A percentile compares a stretch with the other conserved stretches of the same genome.
Evolutionary conservation across 1,140 invertebrate species (phyloP).

Genomic region (Caenorhabditis elegans): DNA sequence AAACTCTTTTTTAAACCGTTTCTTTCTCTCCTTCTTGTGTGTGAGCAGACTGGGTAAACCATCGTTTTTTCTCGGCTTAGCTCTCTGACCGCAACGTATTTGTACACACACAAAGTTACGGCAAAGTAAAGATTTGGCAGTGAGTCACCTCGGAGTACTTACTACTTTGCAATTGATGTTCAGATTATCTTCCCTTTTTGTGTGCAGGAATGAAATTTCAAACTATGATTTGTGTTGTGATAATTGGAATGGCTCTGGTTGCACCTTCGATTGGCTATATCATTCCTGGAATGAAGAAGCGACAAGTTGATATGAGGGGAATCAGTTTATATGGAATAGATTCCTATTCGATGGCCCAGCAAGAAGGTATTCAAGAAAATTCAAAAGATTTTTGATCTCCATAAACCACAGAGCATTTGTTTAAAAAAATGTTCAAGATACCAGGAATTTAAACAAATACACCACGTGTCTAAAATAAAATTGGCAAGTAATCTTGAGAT

Average conservation of each 20-base stretch:
- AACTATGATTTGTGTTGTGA: no score
- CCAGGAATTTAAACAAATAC: no score
- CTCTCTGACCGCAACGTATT: not conserved
- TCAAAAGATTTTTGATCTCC: not conserved
- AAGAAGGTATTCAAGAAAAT: not conserved
- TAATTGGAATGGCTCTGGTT: no score
- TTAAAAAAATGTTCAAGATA: no score
- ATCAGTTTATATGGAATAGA: not conserved
- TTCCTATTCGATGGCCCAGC: not conserved
- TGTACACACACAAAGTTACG: conserved; percentile 15
- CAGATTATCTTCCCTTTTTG: no score
- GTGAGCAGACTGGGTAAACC: not conserved
- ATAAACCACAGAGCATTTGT: no score
- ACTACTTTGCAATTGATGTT: no score
- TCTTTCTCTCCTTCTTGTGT: not conserved
- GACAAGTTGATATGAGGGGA: not conserved
- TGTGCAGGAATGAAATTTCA: no score
- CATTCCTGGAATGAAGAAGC: not conserved
- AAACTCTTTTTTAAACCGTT: conserved; percentile 15
- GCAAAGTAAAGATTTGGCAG: conserved; percentile 20
- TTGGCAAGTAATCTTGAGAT: no score
- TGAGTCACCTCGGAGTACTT: no score
- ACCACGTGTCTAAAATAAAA: no score
- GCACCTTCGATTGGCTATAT: not conserved
- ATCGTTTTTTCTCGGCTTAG: not conserved